phyloP scores from a whole-genome alignment of 2,113 vertebrate species.

The Saguinus midas region DNA sequence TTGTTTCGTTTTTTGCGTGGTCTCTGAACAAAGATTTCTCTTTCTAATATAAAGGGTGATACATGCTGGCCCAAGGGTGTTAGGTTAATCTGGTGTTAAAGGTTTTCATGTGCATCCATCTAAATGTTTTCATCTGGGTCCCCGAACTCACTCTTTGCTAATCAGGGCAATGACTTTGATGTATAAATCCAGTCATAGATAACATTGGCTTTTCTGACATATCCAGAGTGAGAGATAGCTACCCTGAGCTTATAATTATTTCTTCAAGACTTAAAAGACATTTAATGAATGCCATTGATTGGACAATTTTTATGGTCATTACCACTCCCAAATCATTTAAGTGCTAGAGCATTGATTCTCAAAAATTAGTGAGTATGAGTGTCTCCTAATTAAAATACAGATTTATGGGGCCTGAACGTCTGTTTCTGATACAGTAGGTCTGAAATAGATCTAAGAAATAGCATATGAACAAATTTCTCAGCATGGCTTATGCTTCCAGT shows the following conservation, averaged over 20 bases:
- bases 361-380: neutral
- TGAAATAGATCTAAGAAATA: neutral
- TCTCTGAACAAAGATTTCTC: neutral
- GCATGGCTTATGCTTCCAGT: neutral
- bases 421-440: neutral
- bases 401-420: neutral
- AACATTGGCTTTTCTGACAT: neutral
- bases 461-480: neutral
- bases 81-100: neutral
- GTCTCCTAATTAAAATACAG: neutral
- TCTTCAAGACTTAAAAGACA: neutral
- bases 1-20: neutral
- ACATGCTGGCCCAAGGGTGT: neutral
- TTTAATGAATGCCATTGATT: neutral
- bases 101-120: neutral
- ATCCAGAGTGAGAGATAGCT: neutral
- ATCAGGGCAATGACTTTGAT: neutral
- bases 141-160: neutral
- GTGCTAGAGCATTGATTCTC: neutral
- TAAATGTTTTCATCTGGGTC: neutral
- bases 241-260: neutral
- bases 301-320: neutral
- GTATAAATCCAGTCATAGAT: neutral
- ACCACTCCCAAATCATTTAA: neutral
- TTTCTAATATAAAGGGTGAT: neutral